Percentiles rank a stretch among this genome's conserved stretches.
Evolutionary conservation across 2,888 invertebrate genomes (phyloP).

Genomic region (Megaustenia siamemsis): DNA sequence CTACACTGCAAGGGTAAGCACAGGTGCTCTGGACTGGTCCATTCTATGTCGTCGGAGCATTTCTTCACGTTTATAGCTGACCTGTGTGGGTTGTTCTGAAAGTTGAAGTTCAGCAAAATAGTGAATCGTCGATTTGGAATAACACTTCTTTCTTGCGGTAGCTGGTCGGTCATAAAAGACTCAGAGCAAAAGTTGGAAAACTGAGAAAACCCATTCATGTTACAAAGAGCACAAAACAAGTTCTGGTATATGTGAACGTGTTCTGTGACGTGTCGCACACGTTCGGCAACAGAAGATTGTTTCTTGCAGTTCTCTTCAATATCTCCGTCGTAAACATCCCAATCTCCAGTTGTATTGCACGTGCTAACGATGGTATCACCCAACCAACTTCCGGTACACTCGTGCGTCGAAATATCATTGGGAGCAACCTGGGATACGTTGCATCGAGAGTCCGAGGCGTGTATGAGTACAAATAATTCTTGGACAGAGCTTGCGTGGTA

Average conservation of each 20-base stretch:
- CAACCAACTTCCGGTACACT: background rate
- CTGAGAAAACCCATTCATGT: background rate
- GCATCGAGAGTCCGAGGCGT: background rate
- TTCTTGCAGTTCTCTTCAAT: conserved; percentile 9
- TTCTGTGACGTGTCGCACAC: background rate
- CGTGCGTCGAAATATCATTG: background rate
- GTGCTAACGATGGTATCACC: background rate
- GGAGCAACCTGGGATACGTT: background rate
- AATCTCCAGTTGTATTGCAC: conserved; percentile 35
- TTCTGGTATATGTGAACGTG: background rate
- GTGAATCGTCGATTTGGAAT: background rate
- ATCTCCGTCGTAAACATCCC: conserved; percentile 20
- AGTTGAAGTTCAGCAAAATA: background rate
- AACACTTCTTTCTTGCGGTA: no score
- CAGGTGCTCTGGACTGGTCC: conserved; percentile 22
- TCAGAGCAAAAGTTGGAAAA: no score
- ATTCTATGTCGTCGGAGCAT: background rate
- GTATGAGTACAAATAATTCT: background rate
- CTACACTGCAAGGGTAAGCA: conserved; percentile 22
- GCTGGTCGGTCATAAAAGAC: background rate
- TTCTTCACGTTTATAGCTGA: background rate
- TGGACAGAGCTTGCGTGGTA: background rate
- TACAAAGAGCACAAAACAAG: conserved; percentile 44
- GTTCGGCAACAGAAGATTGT: background rate
- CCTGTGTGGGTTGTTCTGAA: background rate